phyloP scores from a whole-genome alignment of 2,113 vertebrate genomes.

The Pterocles gutturalis region DNA sequence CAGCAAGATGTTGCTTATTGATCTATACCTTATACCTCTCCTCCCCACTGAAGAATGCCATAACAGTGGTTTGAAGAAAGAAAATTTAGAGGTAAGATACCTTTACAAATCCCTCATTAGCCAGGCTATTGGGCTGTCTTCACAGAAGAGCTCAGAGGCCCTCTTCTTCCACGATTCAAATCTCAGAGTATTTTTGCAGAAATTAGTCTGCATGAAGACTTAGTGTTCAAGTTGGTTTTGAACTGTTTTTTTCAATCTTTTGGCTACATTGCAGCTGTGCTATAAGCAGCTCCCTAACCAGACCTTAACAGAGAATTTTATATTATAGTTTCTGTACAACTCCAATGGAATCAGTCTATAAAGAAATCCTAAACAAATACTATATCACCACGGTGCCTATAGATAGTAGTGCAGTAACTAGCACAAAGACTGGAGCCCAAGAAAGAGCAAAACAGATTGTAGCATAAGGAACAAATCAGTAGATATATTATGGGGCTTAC shows the following conservation, averaged over 20 bases:
- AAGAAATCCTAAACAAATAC: neutral
- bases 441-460: neutral
- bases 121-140: neutral
- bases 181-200: neutral
- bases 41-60: neutral
- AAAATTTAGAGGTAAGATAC: neutral
- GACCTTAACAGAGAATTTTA: neutral
- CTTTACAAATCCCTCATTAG: neutral
- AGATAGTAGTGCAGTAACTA: neutral
- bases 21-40: neutral
- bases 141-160: neutral
- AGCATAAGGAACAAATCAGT: neutral
- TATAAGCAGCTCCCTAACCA: neutral
- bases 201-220: neutral
- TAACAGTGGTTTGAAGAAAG: neutral
- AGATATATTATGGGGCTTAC: neutral
- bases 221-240: neutral
- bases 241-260: neutral
- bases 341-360: neutral
- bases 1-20: neutral
- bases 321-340: neutral
- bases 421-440: neutral
- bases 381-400: neutral
- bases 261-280: neutral
- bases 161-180: neutral